Percentiles rank a stretch among this genome's conserved stretches.
Evolutionary conservation across 2,888 invertebrate species (phyloP).

Genomic region (Spodoptera exigua): DNA sequence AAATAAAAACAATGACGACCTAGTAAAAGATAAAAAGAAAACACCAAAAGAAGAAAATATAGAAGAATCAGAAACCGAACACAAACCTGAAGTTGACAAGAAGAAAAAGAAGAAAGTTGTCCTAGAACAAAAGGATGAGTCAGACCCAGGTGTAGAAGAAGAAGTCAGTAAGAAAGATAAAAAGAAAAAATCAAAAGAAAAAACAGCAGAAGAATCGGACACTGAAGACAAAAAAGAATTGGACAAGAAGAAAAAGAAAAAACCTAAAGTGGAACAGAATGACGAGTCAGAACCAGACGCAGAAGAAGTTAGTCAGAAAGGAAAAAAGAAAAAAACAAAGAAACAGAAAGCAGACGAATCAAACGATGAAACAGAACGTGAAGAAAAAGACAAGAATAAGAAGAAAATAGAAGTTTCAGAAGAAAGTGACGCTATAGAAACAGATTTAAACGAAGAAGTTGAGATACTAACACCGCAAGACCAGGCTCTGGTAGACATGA

Average conservation of each 20-base stretch:
- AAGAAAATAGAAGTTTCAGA: slow-evolving; percentile 58
- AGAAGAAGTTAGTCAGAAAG: slow-evolving; percentile 40
- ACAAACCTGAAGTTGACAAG: slow-evolving; percentile 9
- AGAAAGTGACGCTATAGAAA: slow-evolving; percentile 80
- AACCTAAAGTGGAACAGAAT: slow-evolving; percentile 8
- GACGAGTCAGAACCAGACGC: slow-evolving; percentile 17
- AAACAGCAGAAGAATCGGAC: slow-evolving; percentile 17
- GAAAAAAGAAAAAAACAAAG: slow-evolving; percentile 44
- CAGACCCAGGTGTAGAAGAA: slow-evolving; percentile 26
- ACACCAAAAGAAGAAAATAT: slow-evolving; percentile 7
- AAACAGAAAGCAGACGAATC: slow-evolving; percentile 23
- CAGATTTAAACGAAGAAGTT: slow-evolving; percentile 74
- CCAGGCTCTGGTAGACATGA: slow-evolving; percentile 71
- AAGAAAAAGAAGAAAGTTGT: slow-evolving; percentile 2
- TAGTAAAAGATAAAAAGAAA: slow-evolving; percentile 31
- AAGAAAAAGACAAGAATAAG: slow-evolving; percentile 41
- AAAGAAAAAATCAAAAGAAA: slow-evolving; percentile 40
- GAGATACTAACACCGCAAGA: slow-evolving; percentile 72
- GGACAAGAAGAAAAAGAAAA: slow-evolving; percentile 23
- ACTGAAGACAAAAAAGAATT: slow-evolving; percentile 23
- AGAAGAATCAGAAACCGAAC: slow-evolving; percentile 15
- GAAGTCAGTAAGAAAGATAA: slow-evolving; percentile 41
- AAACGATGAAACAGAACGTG: slow-evolving; percentile 14
- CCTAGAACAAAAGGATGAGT: slow-evolving; percentile 1
- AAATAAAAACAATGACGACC: slow-evolving; percentile 23